Evolutionary conservation across 2,113 vertebrate species (phyloP).

Genomic region (Tachycineta bicolor): DNA sequence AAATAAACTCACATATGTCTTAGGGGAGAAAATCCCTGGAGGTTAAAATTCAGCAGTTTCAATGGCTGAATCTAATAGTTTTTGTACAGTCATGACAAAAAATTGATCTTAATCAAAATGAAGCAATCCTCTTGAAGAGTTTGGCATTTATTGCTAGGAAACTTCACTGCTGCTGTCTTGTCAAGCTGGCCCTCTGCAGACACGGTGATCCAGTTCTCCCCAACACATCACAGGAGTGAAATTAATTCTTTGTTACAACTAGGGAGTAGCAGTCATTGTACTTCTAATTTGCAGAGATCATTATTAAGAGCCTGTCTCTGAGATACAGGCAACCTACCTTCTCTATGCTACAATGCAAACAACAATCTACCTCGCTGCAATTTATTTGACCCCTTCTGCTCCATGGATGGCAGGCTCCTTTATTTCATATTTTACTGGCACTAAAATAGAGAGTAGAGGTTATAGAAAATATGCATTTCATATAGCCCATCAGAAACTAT

Average conservation of each 20-base stretch:
- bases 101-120: constrained; percentile 37
- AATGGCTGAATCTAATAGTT: neutral
- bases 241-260: constrained; percentile 8
- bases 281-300: constrained; percentile 1
- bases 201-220: neutral
- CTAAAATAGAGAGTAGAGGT: neutral
- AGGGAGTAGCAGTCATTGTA: constrained; percentile 11
- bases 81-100: neutral
- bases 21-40: neutral
- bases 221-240: neutral
- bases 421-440: neutral
- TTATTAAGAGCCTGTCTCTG: neutral
- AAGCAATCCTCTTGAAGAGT: neutral
- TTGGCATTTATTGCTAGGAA: neutral
- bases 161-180: neutral
- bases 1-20: neutral
- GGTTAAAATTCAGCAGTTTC: neutral
- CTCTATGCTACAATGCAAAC: neutral
- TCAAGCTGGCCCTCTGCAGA: constrained; percentile 22
- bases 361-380: neutral
- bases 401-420: neutral
- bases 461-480: neutral
- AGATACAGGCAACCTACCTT: neutral
- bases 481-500: neutral
- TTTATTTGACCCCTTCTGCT: neutral